A percentile compares a stretch with the other conserved stretches of the same genome.
phyloP scores from a whole-genome alignment of 2,797 vertebrate species.

The Dendrocincla fuliginosa region DNA sequence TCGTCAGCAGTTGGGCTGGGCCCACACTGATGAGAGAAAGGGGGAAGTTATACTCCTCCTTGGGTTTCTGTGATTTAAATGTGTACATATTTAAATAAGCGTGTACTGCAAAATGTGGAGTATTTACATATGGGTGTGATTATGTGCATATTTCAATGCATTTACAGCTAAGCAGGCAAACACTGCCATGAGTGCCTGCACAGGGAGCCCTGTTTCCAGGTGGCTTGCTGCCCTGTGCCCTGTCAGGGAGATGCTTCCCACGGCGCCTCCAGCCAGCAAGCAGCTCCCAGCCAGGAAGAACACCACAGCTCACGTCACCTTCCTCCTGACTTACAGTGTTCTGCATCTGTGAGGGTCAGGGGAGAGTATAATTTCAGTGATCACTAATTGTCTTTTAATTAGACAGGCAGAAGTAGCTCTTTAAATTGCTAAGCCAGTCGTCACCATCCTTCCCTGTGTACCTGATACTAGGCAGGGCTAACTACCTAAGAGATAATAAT shows the following conservation, averaged over 20 bases:
- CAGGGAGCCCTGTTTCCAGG: not conserved
- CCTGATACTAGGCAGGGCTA: not conserved
- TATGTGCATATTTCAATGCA: not conserved
- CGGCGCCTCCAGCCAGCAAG: accelerated
- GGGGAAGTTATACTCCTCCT: not conserved
- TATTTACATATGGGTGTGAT: not conserved
- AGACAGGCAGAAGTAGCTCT: not conserved
- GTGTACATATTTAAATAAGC: not conserved
- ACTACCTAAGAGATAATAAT: not conserved
- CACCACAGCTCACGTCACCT: not conserved
- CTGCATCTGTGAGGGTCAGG: not conserved
- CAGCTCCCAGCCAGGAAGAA: not conserved
- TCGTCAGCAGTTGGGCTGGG: not conserved
- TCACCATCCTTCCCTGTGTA: not conserved
- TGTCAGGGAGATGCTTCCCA: not conserved
- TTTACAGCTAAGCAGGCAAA: not conserved
- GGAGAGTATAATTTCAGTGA: not conserved
- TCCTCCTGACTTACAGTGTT: not conserved
- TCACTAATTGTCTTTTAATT: not conserved
- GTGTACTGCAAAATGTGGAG: not conserved
- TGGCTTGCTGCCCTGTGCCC: not conserved
- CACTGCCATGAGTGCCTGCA: not conserved
- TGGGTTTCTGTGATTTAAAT: not conserved
- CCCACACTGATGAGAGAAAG: not conserved
- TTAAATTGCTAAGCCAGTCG: not conserved